Percentiles rank a stretch among this genome's conserved stretches.
These are phyloP conservation scores for Odontesthes bonariensis DNA, from an alignment of 2,113 vertebrate species.

Conservation along the genomic window DNA sequence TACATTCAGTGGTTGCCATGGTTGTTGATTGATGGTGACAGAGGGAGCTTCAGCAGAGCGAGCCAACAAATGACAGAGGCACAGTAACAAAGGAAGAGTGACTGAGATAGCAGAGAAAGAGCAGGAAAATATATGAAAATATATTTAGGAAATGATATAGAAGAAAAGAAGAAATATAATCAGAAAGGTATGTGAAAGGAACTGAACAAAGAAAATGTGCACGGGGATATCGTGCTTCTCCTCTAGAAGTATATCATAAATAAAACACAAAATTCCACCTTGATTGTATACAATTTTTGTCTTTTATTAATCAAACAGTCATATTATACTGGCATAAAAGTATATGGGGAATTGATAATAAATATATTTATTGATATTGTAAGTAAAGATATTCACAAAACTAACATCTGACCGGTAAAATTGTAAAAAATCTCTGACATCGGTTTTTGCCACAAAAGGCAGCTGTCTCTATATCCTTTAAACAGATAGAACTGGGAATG, in stretches of 20 bases:
- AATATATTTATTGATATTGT: too few relatives aligned
- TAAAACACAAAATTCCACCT: not conserved
- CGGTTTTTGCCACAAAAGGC: too few relatives aligned
- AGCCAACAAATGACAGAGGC: slow-evolving; percentile 39
- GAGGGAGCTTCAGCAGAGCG: slow-evolving; percentile 38
- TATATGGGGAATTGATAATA: too few relatives aligned
- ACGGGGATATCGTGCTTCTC: not conserved
- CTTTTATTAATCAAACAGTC: too few relatives aligned
- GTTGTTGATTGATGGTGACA: slow-evolving; percentile 77
- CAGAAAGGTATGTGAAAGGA: too few relatives aligned
- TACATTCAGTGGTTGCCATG: slow-evolving; percentile 73
- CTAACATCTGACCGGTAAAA: too few relatives aligned
- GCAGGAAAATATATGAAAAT: slow-evolving; percentile 34
- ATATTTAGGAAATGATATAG: slow-evolving; percentile 23
- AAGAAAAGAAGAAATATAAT: slow-evolving; percentile 1
- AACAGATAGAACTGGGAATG: too few relatives aligned
- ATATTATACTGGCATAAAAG: too few relatives aligned
- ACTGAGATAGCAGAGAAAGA: slow-evolving; percentile 37
- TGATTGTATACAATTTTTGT: not conserved
- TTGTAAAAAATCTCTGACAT: too few relatives aligned
- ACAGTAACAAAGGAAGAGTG: slow-evolving; percentile 18
- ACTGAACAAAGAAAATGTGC: not conserved
- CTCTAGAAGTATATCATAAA: slow-evolving; percentile 8
- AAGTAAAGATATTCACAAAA: too few relatives aligned
- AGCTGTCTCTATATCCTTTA: too few relatives aligned